phyloP scores from a whole-genome alignment of 2,797 vertebrate species.

The Meda fulgida region DNA sequence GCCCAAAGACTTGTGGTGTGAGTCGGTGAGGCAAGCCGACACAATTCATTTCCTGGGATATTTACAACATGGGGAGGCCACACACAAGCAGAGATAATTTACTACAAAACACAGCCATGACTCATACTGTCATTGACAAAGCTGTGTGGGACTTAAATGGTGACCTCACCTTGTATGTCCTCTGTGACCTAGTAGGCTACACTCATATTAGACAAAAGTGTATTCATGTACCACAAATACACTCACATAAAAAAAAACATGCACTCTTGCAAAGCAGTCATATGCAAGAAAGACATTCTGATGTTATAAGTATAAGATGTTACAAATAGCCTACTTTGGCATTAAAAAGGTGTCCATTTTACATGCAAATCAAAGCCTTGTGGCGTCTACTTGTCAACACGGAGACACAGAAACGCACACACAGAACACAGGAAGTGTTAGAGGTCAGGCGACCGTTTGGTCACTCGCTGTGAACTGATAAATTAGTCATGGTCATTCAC shows the following conservation, averaged over 20 bases:
- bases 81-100: slow-evolving; percentile 54
- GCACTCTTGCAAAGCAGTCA: not conserved
- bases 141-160: not conserved
- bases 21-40: slow-evolving; percentile 23
- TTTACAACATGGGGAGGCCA: slow-evolving; percentile 53
- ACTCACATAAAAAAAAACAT: not conserved
- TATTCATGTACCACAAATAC: not conserved
- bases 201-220: not conserved
- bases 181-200: not conserved
- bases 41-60: slow-evolving; percentile 57
- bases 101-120: slow-evolving; percentile 40
- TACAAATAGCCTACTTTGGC: not conserved
- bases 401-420: slow-evolving; percentile 28
- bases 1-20: slow-evolving; percentile 54
- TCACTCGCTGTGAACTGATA: slow-evolving; percentile 59
- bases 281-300: not conserved
- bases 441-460: slow-evolving; percentile 55
- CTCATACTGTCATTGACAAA: not conserved
- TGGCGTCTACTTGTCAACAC: slow-evolving; percentile 15
- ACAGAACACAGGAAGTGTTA: slow-evolving; percentile 53
- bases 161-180: not conserved
- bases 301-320: not conserved
- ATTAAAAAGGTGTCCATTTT: slow-evolving; percentile 19
- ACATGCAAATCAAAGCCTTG: slow-evolving; percentile 3
- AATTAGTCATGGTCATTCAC: slow-evolving; percentile 52